phyloP scores from a whole-genome alignment of 2,888 invertebrate genomes.

The Oxycera nigricornis region DNA sequence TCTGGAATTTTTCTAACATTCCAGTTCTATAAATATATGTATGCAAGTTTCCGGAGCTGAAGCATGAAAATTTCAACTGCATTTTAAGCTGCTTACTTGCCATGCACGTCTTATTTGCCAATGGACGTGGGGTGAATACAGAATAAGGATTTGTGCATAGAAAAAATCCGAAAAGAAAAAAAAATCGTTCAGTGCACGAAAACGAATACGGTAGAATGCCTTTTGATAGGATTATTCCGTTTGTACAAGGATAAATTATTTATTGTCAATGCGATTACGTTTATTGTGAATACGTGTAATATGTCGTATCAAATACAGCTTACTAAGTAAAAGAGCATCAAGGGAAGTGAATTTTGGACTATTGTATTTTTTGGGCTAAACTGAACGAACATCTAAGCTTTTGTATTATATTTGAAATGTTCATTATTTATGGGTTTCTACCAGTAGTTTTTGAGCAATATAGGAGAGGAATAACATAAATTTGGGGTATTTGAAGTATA shows the following conservation, averaged over 20 bases:
- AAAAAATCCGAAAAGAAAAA: background rate
- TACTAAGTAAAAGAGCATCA: background rate
- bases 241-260: constrained; percentile 16
- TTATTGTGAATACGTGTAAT: background rate
- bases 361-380: too few relatives aligned
- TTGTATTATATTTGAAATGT: too few relatives aligned
- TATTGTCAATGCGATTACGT: constrained; percentile 3
- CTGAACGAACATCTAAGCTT: too few relatives aligned
- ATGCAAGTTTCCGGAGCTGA: background rate
- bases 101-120: constrained; percentile 2
- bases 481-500: too few relatives aligned
- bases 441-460: too few relatives aligned
- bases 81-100: constrained; percentile 8
- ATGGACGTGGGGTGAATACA: background rate
- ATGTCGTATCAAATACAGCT: background rate
- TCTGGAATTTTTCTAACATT: background rate
- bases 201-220: background rate
- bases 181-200: background rate
- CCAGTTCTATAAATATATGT: background rate
- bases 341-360: background rate
- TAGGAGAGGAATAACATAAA: too few relatives aligned
- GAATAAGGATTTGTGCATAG: background rate
- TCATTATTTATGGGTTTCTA: too few relatives aligned
- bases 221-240: constrained; percentile 22
- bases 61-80: constrained; percentile 9